These are phyloP conservation scores for Drosophila obscura DNA, from an alignment of 1,140 invertebrate genomes.

Conservation along the genomic window DNA sequence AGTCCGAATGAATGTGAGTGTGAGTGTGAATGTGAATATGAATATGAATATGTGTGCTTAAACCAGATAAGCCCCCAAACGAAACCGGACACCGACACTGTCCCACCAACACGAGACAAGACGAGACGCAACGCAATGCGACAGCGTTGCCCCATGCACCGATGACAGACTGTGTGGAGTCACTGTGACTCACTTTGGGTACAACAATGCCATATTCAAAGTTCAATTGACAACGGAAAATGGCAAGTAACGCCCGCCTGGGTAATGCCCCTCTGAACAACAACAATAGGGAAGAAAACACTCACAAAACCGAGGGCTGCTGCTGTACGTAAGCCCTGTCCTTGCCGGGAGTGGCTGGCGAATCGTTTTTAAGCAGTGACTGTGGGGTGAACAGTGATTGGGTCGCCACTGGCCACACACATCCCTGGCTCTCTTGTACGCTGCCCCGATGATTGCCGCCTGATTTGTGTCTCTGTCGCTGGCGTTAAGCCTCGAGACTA, in stretches of 20 bases:
- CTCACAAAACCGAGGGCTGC: background rate
- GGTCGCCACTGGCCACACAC: no score
- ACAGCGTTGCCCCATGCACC: slow-evolving; percentile 12
- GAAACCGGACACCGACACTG: slow-evolving; percentile 40
- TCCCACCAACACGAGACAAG: no score
- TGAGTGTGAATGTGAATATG: no score
- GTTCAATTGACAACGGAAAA: no score
- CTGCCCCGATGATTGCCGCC: background rate
- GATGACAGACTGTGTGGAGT: slow-evolving; percentile 28
- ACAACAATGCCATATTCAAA: background rate
- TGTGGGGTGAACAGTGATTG: no score
- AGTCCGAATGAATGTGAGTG: slow-evolving; percentile 33
- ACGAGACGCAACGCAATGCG: background rate
- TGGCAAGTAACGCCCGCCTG: no score
- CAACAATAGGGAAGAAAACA: background rate
- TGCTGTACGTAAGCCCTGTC: no score
- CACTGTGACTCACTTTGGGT: slow-evolving; percentile 27
- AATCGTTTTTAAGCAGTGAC: no score
- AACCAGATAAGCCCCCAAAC: slow-evolving; percentile 22
- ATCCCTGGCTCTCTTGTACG: background rate
- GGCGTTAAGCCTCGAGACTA: slow-evolving; percentile 46
- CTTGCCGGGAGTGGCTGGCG: no score
- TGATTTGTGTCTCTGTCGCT: slow-evolving; percentile 22
- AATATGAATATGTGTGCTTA: background rate
- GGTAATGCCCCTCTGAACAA: background rate